phyloP scores from a whole-genome alignment of 2,797 vertebrate genomes.

The Poeciliopsis infans region DNA sequence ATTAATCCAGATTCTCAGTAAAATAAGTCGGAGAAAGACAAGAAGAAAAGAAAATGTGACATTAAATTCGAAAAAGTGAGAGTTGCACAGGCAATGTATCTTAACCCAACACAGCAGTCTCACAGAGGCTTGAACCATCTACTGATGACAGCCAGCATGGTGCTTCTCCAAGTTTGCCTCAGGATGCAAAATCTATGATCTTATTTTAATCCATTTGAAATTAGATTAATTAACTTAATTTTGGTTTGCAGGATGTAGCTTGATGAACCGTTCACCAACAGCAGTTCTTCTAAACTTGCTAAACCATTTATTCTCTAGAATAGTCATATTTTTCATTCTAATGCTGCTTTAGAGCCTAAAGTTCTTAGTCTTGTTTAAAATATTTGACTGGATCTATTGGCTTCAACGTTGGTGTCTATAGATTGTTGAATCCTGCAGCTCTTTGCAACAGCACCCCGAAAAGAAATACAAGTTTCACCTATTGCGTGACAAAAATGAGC shows the following conservation, averaged over 20 bases:
- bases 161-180: background rate
- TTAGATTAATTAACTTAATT: background rate
- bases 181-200: background rate
- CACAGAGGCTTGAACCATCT: background rate
- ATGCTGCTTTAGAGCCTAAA: background rate
- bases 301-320: no score
- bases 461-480: background rate
- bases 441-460: background rate
- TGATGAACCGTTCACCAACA: background rate
- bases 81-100: background rate
- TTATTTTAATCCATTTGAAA: background rate
- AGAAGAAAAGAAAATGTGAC: background rate
- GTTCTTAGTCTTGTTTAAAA: background rate
- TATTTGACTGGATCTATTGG: background rate
- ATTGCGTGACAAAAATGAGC: background rate
- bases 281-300: background rate
- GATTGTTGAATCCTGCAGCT: background rate
- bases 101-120: background rate
- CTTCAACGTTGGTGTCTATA: background rate
- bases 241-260: background rate
- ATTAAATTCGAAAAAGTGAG: background rate
- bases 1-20: background rate
- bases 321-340: no score
- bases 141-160: background rate
- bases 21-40: background rate